Percentiles rank a stretch among this genome's conserved stretches.
Conservation (phyloP, 2,113 vertebrate genomes). For the Myrmophylax atrothorax region DNA sequence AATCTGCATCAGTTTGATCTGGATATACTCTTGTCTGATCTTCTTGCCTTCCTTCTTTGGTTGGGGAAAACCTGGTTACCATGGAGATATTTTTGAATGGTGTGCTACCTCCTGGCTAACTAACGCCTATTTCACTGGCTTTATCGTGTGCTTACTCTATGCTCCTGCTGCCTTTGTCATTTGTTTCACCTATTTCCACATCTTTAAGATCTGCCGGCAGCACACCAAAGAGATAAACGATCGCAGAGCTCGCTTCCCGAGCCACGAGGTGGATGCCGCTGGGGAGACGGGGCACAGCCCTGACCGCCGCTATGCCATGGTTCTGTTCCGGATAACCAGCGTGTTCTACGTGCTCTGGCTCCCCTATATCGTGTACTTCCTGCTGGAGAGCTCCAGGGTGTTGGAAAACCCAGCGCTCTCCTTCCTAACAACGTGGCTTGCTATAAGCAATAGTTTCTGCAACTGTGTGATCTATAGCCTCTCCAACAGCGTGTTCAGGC, state of each 20-base stretch:
- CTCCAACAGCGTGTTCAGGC: constrained; percentile 96
- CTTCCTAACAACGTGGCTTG: constrained; percentile 97
- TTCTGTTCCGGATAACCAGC: constrained; percentile 96
- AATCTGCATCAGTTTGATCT: constrained; percentile 92
- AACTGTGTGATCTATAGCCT: constrained; percentile 99
- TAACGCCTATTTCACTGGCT: constrained; percentile 94
- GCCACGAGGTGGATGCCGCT: constrained; percentile 87
- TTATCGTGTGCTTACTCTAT: constrained; percentile 95
- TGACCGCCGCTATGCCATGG: constrained; percentile 94
- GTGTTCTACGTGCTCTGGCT: constrained; percentile 99
- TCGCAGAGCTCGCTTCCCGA: constrained; percentile 92
- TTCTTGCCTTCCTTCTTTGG: constrained; percentile 97
- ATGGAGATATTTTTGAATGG: constrained; percentile 98
- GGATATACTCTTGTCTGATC: constrained; percentile 93
- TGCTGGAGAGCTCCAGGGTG: constrained; percentile 94
- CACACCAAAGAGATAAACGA: constrained; percentile 98
- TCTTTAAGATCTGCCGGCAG: constrained; percentile 97
- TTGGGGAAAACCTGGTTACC: constrained; percentile 99
- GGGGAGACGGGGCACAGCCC: constrained; percentile 89
- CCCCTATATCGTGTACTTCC: constrained; percentile 97
- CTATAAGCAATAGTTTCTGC: constrained; percentile 99
- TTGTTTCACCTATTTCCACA: constrained; percentile 98
- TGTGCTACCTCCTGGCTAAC: constrained; percentile 96
- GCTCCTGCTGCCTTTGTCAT: constrained; percentile 95
- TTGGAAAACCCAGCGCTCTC: constrained; percentile 90